These are phyloP conservation scores for Scaptomyza parva DNA, from an alignment of 2,888 invertebrate genomes.

Conservation along the genomic window DNA sequence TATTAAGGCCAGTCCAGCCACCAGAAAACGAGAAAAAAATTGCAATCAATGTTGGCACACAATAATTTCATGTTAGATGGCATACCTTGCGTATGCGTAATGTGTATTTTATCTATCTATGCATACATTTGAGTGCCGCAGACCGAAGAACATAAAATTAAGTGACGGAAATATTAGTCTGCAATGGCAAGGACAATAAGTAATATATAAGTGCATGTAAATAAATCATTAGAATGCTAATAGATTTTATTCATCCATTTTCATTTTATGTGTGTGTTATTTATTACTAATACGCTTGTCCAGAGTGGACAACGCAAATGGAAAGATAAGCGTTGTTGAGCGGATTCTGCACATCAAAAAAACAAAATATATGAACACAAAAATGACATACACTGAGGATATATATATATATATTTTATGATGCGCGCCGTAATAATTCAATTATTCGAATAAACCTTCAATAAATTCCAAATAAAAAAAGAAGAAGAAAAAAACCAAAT, in stretches of 20 bases:
- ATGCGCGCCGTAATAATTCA: slow-evolving; percentile 7
- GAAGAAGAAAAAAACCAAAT: background rate
- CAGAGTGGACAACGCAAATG: slow-evolving; percentile 10
- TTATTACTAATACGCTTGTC: slow-evolving; percentile 26
- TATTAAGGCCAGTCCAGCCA: slow-evolving; percentile 35
- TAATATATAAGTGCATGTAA: slow-evolving; percentile 38
- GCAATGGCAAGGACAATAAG: background rate
- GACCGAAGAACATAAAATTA: slow-evolving; percentile 10
- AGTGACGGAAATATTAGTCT: slow-evolving; percentile 21
- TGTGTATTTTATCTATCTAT: slow-evolving; percentile 27
- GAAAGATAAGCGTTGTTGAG: slow-evolving; percentile 18
- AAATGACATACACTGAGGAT: slow-evolving; percentile 10
- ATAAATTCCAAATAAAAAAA: background rate
- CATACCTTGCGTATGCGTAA: slow-evolving; percentile 51
- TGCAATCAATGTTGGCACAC: slow-evolving; percentile 53
- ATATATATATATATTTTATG: slow-evolving; percentile 12
- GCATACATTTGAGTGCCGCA: slow-evolving; percentile 29
- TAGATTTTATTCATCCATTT: slow-evolving; percentile 49
- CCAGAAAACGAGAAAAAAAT: slow-evolving; percentile 33
- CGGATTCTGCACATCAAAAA: background rate
- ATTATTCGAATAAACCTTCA: background rate
- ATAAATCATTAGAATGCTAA: slow-evolving; percentile 66
- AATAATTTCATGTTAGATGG: slow-evolving; percentile 27
- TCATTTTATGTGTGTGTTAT: slow-evolving; percentile 30
- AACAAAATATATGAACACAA: slow-evolving; percentile 16